Conservation (phyloP, 2,888 invertebrate species). For the Ommatoiulus sabulosus region DNA sequence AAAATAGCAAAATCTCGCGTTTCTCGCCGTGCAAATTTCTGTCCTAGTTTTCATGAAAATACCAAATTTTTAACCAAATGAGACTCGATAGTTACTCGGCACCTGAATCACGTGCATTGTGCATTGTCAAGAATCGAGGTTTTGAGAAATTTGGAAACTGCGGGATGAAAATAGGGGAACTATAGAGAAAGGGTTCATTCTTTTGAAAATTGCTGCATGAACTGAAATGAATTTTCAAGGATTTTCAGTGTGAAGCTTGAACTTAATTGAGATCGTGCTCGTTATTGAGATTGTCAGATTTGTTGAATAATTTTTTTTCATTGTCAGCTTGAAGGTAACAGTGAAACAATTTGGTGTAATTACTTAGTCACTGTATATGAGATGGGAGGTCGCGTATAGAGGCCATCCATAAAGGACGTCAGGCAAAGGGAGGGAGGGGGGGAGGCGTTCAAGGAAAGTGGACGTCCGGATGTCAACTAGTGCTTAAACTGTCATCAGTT, state of each 20-base stretch:
- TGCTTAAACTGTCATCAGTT: too few relatives aligned
- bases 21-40: neutral
- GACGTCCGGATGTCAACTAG: too few relatives aligned
- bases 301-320: too few relatives aligned
- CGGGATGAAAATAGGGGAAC: neutral
- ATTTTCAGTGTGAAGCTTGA: neutral
- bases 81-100: neutral
- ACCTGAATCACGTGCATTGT: conserved; percentile 2
- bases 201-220: conserved; percentile 24
- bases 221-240: conserved; percentile 9
- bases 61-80: neutral
- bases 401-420: too few relatives aligned
- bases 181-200: neutral
- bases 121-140: conserved; percentile 29
- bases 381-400: too few relatives aligned
- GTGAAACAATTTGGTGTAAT: too few relatives aligned
- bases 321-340: neutral
- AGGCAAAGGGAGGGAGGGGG: too few relatives aligned
- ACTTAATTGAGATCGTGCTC: neutral
- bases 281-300: too few relatives aligned
- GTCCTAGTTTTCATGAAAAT: neutral
- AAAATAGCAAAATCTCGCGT: neutral
- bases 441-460: too few relatives aligned
- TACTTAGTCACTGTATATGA: too few relatives aligned
- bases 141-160: neutral